phyloP scores from a whole-genome alignment of 2,797 vertebrate species.

The Halcyon chelicuti region DNA sequence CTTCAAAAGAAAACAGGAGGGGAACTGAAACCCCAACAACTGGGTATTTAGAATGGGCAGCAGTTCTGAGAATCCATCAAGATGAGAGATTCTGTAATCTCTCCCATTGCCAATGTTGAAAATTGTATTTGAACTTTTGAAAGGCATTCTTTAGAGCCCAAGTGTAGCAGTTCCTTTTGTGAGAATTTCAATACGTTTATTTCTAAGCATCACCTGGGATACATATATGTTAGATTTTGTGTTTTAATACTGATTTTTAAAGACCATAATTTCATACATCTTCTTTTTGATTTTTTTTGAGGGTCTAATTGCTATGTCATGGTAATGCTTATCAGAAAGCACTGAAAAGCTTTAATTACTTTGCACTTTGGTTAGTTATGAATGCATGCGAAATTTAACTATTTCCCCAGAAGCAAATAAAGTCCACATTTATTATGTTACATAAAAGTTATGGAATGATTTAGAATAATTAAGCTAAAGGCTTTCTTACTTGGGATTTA shows the following conservation, averaged over 20 bases:
- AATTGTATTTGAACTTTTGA: not conserved
- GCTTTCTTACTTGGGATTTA: conserved; percentile 55
- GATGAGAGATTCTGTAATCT: not conserved
- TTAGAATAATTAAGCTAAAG: conserved; percentile 77
- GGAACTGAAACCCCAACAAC: too few species aligned
- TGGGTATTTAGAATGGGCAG: not conserved
- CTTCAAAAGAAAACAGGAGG: too few species aligned
- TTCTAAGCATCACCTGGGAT: conserved; percentile 26
- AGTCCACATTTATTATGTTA: conserved; percentile 75
- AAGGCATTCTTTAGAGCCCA: not conserved
- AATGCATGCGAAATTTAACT: conserved; percentile 77
- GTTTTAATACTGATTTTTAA: conserved; percentile 64
- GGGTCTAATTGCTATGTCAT: conserved; percentile 77
- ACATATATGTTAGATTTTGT: conserved; percentile 4
- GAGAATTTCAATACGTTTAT: conserved; percentile 12
- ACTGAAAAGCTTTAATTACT: conserved; percentile 81
- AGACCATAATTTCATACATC: conserved; percentile 69
- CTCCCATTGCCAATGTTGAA: not conserved
- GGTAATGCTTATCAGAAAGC: conserved; percentile 75
- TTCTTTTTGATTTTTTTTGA: conserved; percentile 72
- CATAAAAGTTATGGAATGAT: conserved; percentile 77
- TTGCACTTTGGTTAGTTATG: conserved; percentile 72
- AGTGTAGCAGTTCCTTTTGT: not conserved
- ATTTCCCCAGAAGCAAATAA: conserved; percentile 76
- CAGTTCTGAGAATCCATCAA: not conserved